A percentile compares a stretch with the other conserved stretches of the same genome.
Evolutionary conservation across 2,888 invertebrate species (phyloP).

Genomic region (Athalia circularis): DNA sequence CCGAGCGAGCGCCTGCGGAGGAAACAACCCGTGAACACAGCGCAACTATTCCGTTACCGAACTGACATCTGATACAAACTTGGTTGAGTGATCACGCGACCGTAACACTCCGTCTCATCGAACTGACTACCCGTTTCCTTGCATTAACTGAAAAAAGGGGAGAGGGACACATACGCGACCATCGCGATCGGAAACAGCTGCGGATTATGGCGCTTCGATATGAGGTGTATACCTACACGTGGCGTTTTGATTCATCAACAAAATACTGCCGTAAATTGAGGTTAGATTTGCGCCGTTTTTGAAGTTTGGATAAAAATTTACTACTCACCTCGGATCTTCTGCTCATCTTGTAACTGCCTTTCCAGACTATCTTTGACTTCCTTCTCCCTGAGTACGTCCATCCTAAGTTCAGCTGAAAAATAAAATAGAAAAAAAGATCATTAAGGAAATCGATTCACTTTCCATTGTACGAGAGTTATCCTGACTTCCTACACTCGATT

Average conservation of each 20-base stretch:
- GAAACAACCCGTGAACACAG: constrained; percentile 64
- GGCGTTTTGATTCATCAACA: neutral
- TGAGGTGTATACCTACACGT: constrained; percentile 49
- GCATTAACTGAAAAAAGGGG: constrained; percentile 54
- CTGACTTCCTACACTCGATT: neutral
- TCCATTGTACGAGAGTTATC: neutral
- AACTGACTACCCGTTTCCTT: constrained; percentile 48
- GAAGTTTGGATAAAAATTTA: constrained; percentile 8
- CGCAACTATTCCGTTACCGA: constrained; percentile 71
- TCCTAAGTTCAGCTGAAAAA: constrained; percentile 94
- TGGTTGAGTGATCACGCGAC: constrained; percentile 67
- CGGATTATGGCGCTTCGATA: constrained; percentile 66
- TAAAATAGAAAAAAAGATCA: constrained; percentile 57
- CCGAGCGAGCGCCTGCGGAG: constrained; percentile 58
- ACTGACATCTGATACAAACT: constrained; percentile 73
- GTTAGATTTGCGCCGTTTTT: constrained; percentile 1
- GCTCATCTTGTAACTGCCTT: constrained; percentile 94
- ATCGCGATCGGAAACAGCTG: constrained; percentile 52
- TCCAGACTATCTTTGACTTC: constrained; percentile 96
- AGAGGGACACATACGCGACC: constrained; percentile 45
- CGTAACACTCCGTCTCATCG: constrained; percentile 60
- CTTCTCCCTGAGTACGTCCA: constrained; percentile 94
- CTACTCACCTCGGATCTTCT: constrained; percentile 94
- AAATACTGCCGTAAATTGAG: neutral
- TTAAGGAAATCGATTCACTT: neutral